phyloP scores from a whole-genome alignment of 2,797 vertebrate species.

The Anguilla pacifica region DNA sequence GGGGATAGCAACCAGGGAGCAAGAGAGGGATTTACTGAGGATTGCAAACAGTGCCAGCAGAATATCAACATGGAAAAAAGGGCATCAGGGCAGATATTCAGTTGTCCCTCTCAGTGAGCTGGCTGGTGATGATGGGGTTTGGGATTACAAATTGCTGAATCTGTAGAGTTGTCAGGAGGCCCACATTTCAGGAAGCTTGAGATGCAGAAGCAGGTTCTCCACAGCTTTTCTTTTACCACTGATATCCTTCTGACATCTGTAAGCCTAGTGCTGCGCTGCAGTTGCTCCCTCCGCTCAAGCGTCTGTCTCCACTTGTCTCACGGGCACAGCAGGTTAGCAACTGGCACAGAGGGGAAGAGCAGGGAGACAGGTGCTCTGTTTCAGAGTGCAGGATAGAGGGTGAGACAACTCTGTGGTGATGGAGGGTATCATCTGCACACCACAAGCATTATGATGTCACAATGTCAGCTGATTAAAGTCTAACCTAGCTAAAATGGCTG shows the following conservation, averaged over 20 bases:
- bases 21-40: conserved; percentile 34
- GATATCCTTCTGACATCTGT: conserved; percentile 60
- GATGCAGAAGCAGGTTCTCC: conserved; percentile 44
- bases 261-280: conserved; percentile 59
- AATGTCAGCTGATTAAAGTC: background rate
- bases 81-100: conserved; percentile 39
- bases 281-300: conserved; percentile 65
- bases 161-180: conserved; percentile 45
- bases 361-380: conserved; percentile 64
- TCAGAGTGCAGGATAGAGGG: conserved; percentile 55
- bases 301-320: conserved; percentile 60
- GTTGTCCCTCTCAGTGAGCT: conserved; percentile 23
- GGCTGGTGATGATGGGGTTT: background rate
- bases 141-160: conserved; percentile 35
- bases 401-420: conserved; percentile 40
- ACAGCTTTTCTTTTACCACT: conserved; percentile 62
- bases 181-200: background rate
- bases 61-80: conserved; percentile 43
- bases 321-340: conserved; percentile 59
- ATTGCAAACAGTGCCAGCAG: conserved; percentile 41
- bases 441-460: conserved; percentile 27
- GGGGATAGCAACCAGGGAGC: conserved; percentile 24
- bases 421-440: conserved; percentile 61
- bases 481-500: background rate
- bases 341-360: conserved; percentile 63